These are phyloP conservation scores for Ispidina lecontei DNA, from an alignment of 2,797 vertebrate species.

Conservation along the genomic window DNA sequence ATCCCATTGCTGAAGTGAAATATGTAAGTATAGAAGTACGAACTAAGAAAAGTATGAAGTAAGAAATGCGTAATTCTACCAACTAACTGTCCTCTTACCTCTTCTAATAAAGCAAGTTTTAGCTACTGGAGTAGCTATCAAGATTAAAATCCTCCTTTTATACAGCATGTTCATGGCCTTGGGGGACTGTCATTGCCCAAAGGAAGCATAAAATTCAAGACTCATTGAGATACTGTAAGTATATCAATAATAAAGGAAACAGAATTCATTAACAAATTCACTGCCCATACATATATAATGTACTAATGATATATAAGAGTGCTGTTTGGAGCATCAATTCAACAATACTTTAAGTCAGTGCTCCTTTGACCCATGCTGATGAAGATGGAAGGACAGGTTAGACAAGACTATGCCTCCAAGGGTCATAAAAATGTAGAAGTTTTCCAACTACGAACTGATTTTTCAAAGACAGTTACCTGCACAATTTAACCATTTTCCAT, in stretches of 20 bases:
- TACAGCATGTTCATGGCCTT: neutral
- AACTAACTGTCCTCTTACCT: neutral
- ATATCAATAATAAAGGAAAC: constrained; percentile 53
- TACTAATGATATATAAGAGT: neutral
- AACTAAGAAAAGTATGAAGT: neutral
- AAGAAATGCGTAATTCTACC: neutral
- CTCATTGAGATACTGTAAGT: neutral
- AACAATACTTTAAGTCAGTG: neutral
- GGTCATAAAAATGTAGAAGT: constrained; percentile 60
- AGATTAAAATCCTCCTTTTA: constrained; percentile 42
- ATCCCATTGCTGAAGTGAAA: neutral
- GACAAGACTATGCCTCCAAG: constrained; percentile 48
- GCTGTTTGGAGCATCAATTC: constrained; percentile 13
- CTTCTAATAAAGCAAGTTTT: neutral
- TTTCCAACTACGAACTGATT: constrained; percentile 48
- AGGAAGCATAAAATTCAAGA: constrained; percentile 21
- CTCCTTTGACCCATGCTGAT: constrained; percentile 44
- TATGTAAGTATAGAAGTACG: neutral
- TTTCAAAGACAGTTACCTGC: constrained; percentile 69
- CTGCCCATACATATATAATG: neutral
- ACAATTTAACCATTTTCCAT: constrained; percentile 52
- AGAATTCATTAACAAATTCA: constrained; percentile 58
- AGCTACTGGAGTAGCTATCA: neutral
- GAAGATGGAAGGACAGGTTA: constrained; percentile 69
- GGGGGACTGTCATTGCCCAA: neutral